Evolutionary conservation across 2,113 vertebrate genomes (phyloP).

Genomic region (Mesitornis unicolor): DNA sequence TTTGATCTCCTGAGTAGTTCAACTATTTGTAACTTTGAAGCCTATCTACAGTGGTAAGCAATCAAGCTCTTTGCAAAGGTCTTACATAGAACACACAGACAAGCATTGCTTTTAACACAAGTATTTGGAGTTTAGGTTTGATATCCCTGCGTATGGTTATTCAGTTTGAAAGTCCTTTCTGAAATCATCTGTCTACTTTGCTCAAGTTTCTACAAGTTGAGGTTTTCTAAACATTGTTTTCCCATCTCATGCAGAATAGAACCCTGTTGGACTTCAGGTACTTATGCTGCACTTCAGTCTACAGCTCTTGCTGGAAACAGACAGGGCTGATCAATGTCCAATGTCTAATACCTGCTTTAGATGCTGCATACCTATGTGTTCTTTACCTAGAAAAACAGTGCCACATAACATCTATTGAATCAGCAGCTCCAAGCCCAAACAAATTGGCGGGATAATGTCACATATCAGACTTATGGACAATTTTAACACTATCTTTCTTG

Average conservation of each 20-base stretch:
- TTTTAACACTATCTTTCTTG: neutral
- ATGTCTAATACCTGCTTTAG: neutral
- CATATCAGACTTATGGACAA: neutral
- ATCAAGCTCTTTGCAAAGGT: neutral
- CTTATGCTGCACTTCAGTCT: neutral
- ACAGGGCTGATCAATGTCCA: neutral
- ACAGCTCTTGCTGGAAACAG: neutral
- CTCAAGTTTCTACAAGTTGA: neutral
- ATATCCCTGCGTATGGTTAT: neutral
- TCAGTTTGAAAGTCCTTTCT: neutral
- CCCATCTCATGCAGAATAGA: too few species aligned
- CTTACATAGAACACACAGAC: neutral
- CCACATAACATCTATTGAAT: rapidly evolving
- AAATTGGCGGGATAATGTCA: neutral
- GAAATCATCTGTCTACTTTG: neutral
- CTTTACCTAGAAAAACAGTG: neutral
- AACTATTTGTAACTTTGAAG: neutral
- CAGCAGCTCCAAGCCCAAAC: neutral
- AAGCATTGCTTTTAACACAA: neutral
- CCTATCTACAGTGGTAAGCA: neutral
- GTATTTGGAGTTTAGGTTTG: neutral
- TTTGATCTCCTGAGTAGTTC: neutral
- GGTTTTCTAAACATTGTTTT: neutral
- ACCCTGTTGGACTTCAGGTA: neutral
- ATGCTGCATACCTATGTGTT: neutral